Evolutionary conservation across 2,888 invertebrate genomes (phyloP).

Genomic region (Schrankia costaestrigalis): DNA sequence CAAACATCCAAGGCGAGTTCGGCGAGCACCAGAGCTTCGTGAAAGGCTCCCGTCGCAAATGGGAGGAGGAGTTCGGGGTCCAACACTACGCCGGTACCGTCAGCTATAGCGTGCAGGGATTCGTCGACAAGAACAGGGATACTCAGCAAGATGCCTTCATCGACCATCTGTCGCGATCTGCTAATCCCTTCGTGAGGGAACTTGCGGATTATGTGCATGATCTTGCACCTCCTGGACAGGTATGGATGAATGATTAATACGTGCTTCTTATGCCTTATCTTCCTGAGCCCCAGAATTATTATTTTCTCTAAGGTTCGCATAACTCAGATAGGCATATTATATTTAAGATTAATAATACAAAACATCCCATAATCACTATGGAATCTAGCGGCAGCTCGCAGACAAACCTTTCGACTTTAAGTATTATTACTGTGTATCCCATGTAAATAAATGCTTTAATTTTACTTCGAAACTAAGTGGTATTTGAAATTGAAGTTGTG

Average conservation of each 20-base stretch:
- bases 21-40: slow-evolving; percentile 91
- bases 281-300: no score
- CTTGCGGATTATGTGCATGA: slow-evolving; percentile 80
- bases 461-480: no score
- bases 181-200: slow-evolving; percentile 90
- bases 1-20: slow-evolving; percentile 93
- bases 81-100: slow-evolving; percentile 94
- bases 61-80: slow-evolving; percentile 95
- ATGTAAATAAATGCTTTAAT: no score
- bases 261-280: no score
- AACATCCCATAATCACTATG: no score
- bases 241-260: slow-evolving; percentile 39
- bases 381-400: no score
- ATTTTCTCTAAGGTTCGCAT: no score
- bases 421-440: no score
- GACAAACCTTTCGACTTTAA: no score
- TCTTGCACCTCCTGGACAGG: slow-evolving; percentile 83
- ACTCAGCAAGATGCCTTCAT: slow-evolving; percentile 96
- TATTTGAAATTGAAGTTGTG: no score
- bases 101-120: slow-evolving; percentile 88
- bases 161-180: slow-evolving; percentile 91
- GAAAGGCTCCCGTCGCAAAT: slow-evolving; percentile 91
- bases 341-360: no score
- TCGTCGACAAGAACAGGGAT: slow-evolving; percentile 95
- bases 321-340: no score